Percentiles rank a stretch among this genome's conserved stretches.
phyloP scores from a whole-genome alignment of 2,113 vertebrate genomes.

The Poeciliopsis turrubarensis region DNA sequence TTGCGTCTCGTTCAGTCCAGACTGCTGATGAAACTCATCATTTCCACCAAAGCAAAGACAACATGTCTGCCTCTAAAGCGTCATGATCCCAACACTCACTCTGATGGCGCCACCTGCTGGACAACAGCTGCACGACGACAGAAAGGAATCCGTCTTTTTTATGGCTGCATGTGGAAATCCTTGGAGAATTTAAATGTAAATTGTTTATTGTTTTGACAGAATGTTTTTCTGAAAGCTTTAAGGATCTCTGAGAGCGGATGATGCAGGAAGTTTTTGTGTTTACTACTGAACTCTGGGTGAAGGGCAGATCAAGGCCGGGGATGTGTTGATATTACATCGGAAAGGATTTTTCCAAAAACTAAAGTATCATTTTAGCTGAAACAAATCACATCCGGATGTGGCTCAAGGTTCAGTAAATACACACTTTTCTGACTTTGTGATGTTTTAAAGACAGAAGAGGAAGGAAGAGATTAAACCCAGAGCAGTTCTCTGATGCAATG shows the following conservation, averaged over 20 bases:
- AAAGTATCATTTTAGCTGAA: not conserved
- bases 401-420: not conserved
- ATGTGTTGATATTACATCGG: slow-evolving; percentile 14
- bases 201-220: not conserved
- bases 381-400: slow-evolving; percentile 5
- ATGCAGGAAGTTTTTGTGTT: slow-evolving; percentile 13
- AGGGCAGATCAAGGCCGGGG: slow-evolving; percentile 21
- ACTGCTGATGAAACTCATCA: slow-evolving; percentile 11
- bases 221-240: not conserved
- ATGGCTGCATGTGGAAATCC: not conserved
- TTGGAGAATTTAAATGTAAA: not conserved
- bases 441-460: slow-evolving; percentile 21
- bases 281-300: not conserved
- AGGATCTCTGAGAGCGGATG: not conserved
- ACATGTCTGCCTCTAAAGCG: not conserved
- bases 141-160: not conserved
- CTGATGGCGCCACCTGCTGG: slow-evolving; percentile 75
- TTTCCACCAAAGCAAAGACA: not conserved
- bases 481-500: slow-evolving; percentile 23
- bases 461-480: slow-evolving; percentile 50
- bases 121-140: not conserved
- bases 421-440: not conserved
- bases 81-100: slow-evolving; percentile 13
- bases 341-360: not conserved
- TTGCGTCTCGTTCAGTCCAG: slow-evolving; percentile 13